Base-by-base conservation (phyloP, 2,113 vertebrate species). In the Gobius niger region DNA sequence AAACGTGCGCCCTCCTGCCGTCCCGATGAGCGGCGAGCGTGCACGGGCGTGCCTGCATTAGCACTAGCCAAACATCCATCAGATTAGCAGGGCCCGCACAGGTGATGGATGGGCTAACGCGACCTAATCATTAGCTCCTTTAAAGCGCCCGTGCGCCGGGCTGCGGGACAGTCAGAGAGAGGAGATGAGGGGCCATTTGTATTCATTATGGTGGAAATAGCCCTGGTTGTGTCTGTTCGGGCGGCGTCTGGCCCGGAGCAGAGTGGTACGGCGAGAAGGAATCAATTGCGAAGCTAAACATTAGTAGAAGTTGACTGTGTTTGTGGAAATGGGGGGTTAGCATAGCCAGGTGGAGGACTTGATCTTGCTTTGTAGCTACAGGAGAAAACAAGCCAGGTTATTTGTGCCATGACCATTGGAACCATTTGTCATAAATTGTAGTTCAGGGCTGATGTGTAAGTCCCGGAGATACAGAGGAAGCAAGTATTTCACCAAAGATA, bases 121-220 rank as follows among this genome's bases (percentile, higher is more conserved):
- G 63, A 63, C 70, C 47, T 78, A 82, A 85, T 76, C 73, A 87
- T 87, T 80, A 79, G 78, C 81, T 87, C 73, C 65, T 68, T 73
- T 69, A 75, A 34, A 34, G 59, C 72, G 82, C 87, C 68, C 52
- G 11, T 19, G 60, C 65, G 72, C 68, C 52, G 4, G 8, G 64
- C 46, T 68, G 63, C 42, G 57, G 57, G 47, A 60, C 51, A 73
- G 77, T 82, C 59, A 51, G 70, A 66, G 56, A 41, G 74, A 82
- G 73, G 66, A 67, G 69, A 83, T 56, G 74, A 78, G 72, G 62
- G 47, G 2, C 78, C 82, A 80, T 87, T 83, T 87, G 81, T 83
- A 78, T 85, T 77, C 75, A 82, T 84, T 77, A 85, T 68, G 76
- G 2, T 75, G 42, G 75, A 64, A 65, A 68, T 59, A 42, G 72